Evolutionary conservation across 2,888 invertebrate genomes (phyloP).

Genomic region (Hesperia comma): DNA sequence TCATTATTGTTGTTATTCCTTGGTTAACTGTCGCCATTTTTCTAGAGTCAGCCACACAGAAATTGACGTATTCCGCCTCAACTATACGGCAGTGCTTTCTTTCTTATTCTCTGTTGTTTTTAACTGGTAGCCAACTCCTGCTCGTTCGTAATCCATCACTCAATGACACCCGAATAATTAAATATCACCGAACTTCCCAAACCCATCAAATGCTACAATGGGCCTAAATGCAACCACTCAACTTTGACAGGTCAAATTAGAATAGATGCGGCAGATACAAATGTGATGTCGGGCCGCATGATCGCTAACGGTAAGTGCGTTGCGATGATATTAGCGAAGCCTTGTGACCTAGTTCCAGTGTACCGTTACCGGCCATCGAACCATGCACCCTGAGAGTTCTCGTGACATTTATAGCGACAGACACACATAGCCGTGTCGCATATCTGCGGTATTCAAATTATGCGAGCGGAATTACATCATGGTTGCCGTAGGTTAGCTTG

Average conservation of each 20-base stretch:
- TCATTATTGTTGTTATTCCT: too few relatives aligned
- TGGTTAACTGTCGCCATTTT: too few relatives aligned
- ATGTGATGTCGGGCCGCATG: constrained; percentile 32
- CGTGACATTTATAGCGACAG: constrained; percentile 30
- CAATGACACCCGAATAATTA: too few relatives aligned
- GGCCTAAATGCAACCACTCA: not conserved
- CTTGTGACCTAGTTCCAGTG: constrained; percentile 72
- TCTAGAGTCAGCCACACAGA: too few relatives aligned
- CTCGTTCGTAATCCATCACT: too few relatives aligned
- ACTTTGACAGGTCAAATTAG: constrained; percentile 12
- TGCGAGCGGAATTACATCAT: constrained; percentile 11
- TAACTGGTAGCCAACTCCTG: too few relatives aligned
- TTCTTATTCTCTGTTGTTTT: too few relatives aligned
- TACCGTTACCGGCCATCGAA: constrained; percentile 63
- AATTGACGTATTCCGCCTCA: too few relatives aligned
- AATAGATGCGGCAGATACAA: constrained; percentile 27
- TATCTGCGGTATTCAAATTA: constrained; percentile 31
- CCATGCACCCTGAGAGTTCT: constrained; percentile 30
- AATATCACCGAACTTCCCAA: too few relatives aligned
- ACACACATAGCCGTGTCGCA: constrained; percentile 29
- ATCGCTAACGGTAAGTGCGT: constrained; percentile 39
- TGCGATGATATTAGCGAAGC: constrained; percentile 77
- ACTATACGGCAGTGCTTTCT: too few relatives aligned
- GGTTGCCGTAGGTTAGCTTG: not conserved
- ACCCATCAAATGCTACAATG: too few relatives aligned